Evolutionary conservation across 2,113 vertebrate genomes (phyloP).

Genomic region (Notechis scutatus): DNA sequence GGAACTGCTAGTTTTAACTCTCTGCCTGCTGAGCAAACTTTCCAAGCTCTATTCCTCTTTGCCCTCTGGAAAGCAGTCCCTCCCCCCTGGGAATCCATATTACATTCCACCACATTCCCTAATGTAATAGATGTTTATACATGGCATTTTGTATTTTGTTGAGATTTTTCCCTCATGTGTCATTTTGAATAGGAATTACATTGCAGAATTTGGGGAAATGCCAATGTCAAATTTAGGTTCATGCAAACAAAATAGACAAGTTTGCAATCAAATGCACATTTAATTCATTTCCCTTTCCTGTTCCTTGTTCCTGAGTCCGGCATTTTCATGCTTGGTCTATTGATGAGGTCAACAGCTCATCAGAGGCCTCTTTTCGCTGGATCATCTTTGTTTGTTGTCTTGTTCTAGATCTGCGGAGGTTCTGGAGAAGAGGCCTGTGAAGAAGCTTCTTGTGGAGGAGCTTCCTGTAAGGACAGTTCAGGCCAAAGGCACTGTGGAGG

Average conservation of each 20-base stretch:
- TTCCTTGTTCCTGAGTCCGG: not conserved
- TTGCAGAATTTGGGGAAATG: not conserved
- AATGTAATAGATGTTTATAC: not conserved
- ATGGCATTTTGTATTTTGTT: not conserved
- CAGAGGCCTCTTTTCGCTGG: not conserved
- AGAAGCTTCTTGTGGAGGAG: conserved; percentile 73
- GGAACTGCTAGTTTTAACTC: not conserved
- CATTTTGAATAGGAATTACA: not conserved
- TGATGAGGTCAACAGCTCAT: not conserved
- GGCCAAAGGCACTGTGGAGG: conserved; percentile 72
- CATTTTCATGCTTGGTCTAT: not conserved
- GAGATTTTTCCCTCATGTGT: not conserved
- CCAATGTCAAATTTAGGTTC: not conserved
- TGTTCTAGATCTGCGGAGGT: conserved; percentile 57
- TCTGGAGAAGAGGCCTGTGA: conserved; percentile 59
- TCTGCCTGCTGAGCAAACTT: not conserved
- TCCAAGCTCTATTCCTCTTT: not conserved
- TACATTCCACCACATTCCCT: not conserved
- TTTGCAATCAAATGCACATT: not conserved
- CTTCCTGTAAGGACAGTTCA: conserved; percentile 68
- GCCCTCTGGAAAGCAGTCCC: not conserved
- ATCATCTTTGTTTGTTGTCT: not conserved
- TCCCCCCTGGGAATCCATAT: not conserved
- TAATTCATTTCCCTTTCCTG: not conserved
- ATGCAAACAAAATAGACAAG: not conserved